Evolutionary conservation across 64 coral and sea anemone species (phyloP), one percentile per base, ranked within the genome.

Genomic region (Pocillopora damicornis): DNA sequence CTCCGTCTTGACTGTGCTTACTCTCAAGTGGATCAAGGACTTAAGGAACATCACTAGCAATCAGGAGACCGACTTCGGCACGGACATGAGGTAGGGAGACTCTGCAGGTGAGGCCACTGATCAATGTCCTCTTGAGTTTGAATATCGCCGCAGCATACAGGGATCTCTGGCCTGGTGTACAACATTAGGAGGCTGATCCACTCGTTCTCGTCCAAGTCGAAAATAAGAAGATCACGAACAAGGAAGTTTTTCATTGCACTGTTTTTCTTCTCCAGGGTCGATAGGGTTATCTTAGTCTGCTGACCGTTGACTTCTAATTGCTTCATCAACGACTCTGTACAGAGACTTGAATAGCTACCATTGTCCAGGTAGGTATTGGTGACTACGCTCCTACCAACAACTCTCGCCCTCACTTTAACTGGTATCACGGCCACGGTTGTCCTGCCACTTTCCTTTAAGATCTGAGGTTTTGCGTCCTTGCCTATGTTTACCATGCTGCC

Each of bases 71-170:
- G 30, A 30, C 30, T 30, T 30, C 30, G 30, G 30, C 30, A 30
- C 30, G 30, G 30, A 30, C 30, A 30, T 30, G 30, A 30, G 30
- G 30, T 30, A 30, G 30, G 30, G 30, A 30, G 30, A 30, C 30
- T 30, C 30, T 30, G 30, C 30, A 30, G 30, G 30, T 30, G 15
- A 15, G 60, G 15, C 80, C 80, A 84, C 25, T 37, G 59, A 38
- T 84, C 81, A 12, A 84, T 15, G 42, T 84, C 81, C 3, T 84
- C 81, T 68, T 84, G 81, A 11, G 81, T 84, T 30, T 59, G 22
- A 10, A 84, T 83, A 16, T 61, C 80, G 3, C 5, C n/a, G 7
- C 7, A 13, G 3, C 12, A 23, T 22, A 83, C 80, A 26, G 80
- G 80, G 10, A 83, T 83, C 20, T 9, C n/a, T 23, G 59, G 80